Evolutionary conservation across 2,888 invertebrate species (phyloP), one percentile per base, ranked within the genome.

Genomic region (Dioctria rufipes): DNA sequence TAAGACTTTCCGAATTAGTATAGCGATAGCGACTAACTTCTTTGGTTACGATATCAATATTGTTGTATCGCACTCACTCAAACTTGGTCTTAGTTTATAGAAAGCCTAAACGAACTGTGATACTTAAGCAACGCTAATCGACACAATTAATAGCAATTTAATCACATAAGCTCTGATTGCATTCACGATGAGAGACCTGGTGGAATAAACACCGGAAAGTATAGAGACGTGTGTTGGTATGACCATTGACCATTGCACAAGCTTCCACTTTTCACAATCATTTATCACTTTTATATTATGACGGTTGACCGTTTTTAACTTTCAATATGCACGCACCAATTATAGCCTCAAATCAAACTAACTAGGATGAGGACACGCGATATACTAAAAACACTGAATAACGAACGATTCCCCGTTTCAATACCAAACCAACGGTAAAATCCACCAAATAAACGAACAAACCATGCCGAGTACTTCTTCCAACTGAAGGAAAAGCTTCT

Each of bases 71-170:
- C 25, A 25, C 25, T 25, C 25, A 25, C 25, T 46, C 13, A 49
- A 25, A 25, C 49, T 46, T 3, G 43, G 9, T 6, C 49, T 43
- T 43, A 67, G 43, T 67, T 67, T 46, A 46, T 13, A 5, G 5
- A 46, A 25, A 25, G 42, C 49, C 67, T 46, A 46, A 5, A 46
- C 13, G 67, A 67, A 25, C 46, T 67, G 25, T 67, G 46, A 46
- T 46, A 46, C 46, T 13, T 25, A 46, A 65, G 43, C 46, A 43
- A 46, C 67, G 43, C 67, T 67, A 51, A 69, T 69, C 39, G 11
- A n/a, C 54, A 69, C 69, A 69, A 69, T 69, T 69, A 69, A 51
- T 69, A 69, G 49, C 49, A 51, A 69, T 69, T 69, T 69, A 69
- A 69, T 69, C 69, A 69, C 51, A 69, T 37, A 65, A 65, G 40